Percentiles rank a stretch among this genome's conserved stretches.
Evolutionary conservation across 1,140 invertebrate species (phyloP).

Genomic region (Akabosia matsudoensis): DNA sequence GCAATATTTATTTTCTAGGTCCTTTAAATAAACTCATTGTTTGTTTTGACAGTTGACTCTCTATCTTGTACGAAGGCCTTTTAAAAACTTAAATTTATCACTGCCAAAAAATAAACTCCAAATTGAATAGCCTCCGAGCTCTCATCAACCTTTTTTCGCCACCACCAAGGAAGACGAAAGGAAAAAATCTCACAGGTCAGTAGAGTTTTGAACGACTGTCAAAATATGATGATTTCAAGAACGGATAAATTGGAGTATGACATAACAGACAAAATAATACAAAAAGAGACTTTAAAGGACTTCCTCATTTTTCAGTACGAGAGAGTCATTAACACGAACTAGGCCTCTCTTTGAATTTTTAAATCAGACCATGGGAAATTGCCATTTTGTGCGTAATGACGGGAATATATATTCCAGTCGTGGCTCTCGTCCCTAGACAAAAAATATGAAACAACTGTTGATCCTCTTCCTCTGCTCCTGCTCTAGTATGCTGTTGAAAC

Average conservation of each 20-base stretch:
- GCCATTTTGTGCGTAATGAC: neutral
- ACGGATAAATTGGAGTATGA: neutral
- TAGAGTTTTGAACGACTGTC: neutral
- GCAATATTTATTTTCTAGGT: slow-evolving; percentile 45
- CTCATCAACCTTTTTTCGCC: neutral
- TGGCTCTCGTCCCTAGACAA: neutral
- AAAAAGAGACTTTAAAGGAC: neutral
- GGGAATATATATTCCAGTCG: neutral
- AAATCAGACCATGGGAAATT: slow-evolving; percentile 4
- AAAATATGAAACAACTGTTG: no score
- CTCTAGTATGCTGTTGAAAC: neutral
- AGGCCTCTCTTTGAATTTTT: neutral
- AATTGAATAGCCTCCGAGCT: no score
- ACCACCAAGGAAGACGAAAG: slow-evolving; percentile 14
- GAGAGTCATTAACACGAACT: neutral
- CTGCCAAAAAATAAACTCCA: no score
- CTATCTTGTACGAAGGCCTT: slow-evolving; percentile 27
- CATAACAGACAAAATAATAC: neutral
- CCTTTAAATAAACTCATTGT: slow-evolving; percentile 37
- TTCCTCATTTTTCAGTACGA: no score
- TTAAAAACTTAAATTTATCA: slow-evolving; percentile 46
- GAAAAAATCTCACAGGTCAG: neutral
- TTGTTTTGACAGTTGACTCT: slow-evolving; percentile 42
- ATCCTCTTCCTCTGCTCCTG: no score
- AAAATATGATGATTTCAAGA: neutral